phyloP scores from a whole-genome alignment of 2,888 invertebrate genomes.

The Brachypalpus laphriformis region DNA sequence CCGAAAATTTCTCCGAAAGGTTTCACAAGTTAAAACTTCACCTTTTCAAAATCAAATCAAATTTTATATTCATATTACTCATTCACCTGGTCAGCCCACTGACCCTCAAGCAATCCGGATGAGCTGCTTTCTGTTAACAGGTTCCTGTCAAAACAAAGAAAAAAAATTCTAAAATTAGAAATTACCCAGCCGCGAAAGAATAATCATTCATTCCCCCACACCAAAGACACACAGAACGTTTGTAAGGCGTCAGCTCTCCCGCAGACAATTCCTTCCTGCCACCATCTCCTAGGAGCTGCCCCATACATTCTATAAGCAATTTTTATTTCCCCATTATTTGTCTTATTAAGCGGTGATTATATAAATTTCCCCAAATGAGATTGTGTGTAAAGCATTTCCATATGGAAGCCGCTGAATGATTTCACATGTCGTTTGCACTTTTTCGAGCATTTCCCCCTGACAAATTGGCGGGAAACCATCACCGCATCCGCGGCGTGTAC shows the following conservation, averaged over 20 bases:
- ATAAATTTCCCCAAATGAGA: background rate
- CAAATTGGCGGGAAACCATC: background rate
- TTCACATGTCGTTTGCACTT: background rate
- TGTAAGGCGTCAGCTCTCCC: background rate
- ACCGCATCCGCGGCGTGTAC: background rate
- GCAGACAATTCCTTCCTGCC: background rate
- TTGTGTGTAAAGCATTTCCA: background rate
- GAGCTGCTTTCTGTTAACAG: constrained; percentile 10
- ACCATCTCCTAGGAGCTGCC: background rate
- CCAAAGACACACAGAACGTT: background rate
- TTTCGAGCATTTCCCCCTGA: background rate
- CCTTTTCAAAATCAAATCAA: background rate
- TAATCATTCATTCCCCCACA: background rate
- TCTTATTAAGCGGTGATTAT: background rate
- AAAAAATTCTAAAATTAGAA: constrained; percentile 27
- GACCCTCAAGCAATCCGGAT: constrained; percentile 2
- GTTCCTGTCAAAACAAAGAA: constrained; percentile 27
- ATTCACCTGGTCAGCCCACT: constrained; percentile 3
- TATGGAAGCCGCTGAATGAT: background rate
- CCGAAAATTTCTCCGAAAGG: background rate
- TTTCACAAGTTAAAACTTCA: background rate
- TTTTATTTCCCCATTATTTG: constrained; percentile 1
- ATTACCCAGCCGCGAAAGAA: background rate
- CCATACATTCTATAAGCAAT: background rate
- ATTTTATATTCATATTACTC: background rate